These are phyloP conservation scores for Calliphora vomitoria DNA, from an alignment of 2,888 invertebrate species.

Conservation along the genomic window DNA sequence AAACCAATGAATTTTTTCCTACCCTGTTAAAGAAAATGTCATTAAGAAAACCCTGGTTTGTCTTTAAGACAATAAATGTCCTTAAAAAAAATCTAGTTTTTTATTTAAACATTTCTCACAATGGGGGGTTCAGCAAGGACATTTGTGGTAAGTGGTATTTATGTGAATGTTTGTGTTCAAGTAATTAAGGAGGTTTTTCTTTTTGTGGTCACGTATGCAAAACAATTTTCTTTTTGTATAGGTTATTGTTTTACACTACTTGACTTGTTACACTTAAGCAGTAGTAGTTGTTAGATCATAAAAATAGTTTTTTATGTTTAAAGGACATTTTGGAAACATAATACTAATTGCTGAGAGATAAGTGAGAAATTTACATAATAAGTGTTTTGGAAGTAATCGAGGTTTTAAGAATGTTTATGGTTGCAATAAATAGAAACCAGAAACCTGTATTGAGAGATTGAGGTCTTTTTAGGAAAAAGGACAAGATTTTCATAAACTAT, in stretches of 20 bases:
- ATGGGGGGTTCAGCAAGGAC: constrained; percentile 26
- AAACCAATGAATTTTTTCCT: not conserved
- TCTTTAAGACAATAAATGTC: constrained; percentile 16
- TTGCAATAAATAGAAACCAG: not conserved
- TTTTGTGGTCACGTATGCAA: constrained; percentile 36
- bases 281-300: not conserved
- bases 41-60: not conserved
- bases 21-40: not conserved
- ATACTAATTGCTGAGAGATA: constrained; percentile 7
- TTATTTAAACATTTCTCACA: constrained; percentile 7
- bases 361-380: constrained; percentile 47
- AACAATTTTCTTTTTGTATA: constrained; percentile 3
- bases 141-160: not conserved
- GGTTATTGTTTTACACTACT: constrained; percentile 18
- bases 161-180: constrained; percentile 1
- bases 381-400: constrained; percentile 32
- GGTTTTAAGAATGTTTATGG: not conserved
- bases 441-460: not conserved
- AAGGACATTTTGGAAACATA: not conserved
- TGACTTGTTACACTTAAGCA: constrained; percentile 55
- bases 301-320: not conserved
- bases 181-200: constrained; percentile 10
- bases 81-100: constrained; percentile 7
- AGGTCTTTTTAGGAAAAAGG: no score
- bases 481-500: no score